Evolutionary conservation across 2,113 vertebrate species (phyloP).

Genomic region (Malaclemys terrapin): DNA sequence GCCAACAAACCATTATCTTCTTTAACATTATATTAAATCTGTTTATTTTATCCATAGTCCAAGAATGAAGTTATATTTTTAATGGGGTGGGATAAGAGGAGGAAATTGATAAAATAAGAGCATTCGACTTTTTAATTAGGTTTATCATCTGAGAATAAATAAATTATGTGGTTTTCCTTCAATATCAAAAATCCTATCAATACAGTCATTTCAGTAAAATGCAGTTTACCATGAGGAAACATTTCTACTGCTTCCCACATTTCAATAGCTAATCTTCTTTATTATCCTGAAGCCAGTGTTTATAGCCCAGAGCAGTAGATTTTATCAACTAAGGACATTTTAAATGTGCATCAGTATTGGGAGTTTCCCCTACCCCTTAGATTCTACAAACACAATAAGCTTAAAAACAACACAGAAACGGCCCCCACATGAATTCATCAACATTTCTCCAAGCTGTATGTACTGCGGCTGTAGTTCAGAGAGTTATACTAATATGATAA

Average conservation of each 20-base stretch:
- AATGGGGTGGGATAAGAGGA: background rate
- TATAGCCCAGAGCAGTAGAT: constrained; percentile 21
- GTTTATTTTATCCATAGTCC: constrained; percentile 2
- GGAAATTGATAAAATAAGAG: constrained; percentile 35
- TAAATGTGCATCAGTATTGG: constrained; percentile 6
- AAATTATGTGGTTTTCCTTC: constrained; percentile 44
- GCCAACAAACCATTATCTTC: constrained; percentile 45
- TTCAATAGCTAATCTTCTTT: constrained; percentile 60
- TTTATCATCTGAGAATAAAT: constrained; percentile 48
- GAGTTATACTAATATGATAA: background rate
- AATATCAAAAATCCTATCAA: constrained; percentile 47
- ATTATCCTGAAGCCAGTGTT: constrained; percentile 34
- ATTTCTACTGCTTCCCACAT: constrained; percentile 25
- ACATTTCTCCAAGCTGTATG: background rate
- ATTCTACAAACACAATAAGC: constrained; percentile 9
- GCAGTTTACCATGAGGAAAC: constrained; percentile 44
- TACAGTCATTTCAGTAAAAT: constrained; percentile 45
- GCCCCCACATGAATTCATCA: background rate
- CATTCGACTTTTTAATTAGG: constrained; percentile 54
- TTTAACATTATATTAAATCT: constrained; percentile 28
- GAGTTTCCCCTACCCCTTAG: background rate
- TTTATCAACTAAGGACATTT: constrained; percentile 51
- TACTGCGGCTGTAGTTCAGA: background rate
- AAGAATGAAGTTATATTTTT: background rate
- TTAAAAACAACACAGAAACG: background rate